Conservation (phyloP, 1,140 invertebrate species). For the Globodera rostochiensis region DNA sequence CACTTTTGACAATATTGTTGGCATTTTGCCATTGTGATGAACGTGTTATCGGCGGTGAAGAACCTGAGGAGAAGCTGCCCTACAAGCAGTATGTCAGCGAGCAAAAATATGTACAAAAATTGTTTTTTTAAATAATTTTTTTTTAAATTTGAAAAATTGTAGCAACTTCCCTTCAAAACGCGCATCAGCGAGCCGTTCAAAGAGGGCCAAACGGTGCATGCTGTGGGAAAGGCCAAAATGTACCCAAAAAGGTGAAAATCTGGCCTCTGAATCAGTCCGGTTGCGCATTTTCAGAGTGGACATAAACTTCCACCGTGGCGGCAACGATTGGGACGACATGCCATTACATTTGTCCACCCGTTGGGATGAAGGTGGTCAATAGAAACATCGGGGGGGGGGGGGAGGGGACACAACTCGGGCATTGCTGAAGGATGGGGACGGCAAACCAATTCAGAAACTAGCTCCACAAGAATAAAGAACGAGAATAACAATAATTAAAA, state of each 20-base stretch:
- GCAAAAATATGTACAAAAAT: slow-evolving; percentile 48
- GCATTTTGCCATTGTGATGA: slow-evolving; percentile 4
- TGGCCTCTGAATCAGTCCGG: neutral
- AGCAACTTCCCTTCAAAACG: slow-evolving; percentile 63
- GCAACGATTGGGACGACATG: slow-evolving; percentile 57
- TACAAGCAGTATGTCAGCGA: slow-evolving; percentile 63
- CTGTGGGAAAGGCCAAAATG: slow-evolving; percentile 54
- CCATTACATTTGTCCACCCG: slow-evolving; percentile 64
- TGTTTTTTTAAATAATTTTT: slow-evolving; percentile 6
- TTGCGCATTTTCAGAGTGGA: slow-evolving; percentile 50
- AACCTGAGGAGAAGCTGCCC: slow-evolving; percentile 45
- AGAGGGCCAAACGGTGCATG: slow-evolving; percentile 63
- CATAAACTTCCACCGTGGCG: slow-evolving; percentile 65
- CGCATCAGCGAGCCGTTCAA: slow-evolving; percentile 62
- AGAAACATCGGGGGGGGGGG: neutral
- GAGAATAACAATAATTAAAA: no score
- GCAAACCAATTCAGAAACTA: neutral
- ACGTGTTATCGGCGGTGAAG: slow-evolving; percentile 21
- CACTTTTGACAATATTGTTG: neutral
- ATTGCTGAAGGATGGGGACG: no score
- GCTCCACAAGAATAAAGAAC: neutral
- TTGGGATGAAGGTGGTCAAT: slow-evolving; percentile 58
- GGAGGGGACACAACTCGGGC: no score
- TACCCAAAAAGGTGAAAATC: slow-evolving; percentile 52
- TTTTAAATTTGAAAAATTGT: neutral